These are phyloP conservation scores for Camponotus pennsylvanicus DNA, from an alignment of 1,140 invertebrate genomes.

Conservation along the genomic window DNA sequence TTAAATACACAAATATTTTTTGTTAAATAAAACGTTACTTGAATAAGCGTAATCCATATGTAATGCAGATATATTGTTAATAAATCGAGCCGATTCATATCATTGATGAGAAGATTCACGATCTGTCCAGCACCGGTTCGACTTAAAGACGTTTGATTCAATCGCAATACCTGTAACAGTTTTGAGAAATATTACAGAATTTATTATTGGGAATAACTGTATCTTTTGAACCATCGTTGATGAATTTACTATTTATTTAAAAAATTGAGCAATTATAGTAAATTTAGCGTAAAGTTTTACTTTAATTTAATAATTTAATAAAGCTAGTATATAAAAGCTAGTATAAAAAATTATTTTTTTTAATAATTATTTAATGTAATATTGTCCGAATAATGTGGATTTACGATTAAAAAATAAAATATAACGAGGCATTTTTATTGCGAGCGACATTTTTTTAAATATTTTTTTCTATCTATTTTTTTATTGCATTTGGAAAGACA, in stretches of 20 bases:
- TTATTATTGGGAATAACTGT: not conserved
- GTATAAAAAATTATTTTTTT: not conserved
- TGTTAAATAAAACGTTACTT: conserved; percentile 66
- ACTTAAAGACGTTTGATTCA: conserved; percentile 88
- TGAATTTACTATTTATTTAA: too few species aligned
- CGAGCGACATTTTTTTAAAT: not conserved
- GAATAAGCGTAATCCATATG: conserved; percentile 84
- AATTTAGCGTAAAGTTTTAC: too few species aligned
- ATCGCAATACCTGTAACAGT: conserved; percentile 87
- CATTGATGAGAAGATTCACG: conserved; percentile 94
- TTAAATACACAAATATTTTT: not conserved
- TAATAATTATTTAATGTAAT: too few species aligned
- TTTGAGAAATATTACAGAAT: not conserved
- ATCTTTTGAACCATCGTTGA: not conserved
- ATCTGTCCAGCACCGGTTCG: conserved; percentile 93
- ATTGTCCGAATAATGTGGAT: too few species aligned
- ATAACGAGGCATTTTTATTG: not conserved
- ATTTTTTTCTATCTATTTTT: not conserved
- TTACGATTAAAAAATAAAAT: too few species aligned
- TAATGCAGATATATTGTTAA: conserved; percentile 86
- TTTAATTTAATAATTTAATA: too few species aligned
- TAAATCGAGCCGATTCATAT: conserved; percentile 88
- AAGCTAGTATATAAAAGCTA: too few species aligned
- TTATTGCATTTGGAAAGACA: not conserved
- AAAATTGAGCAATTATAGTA: too few species aligned